Conservation (phyloP, 2,797 vertebrate species). For the Pelochelys cantorii region DNA sequence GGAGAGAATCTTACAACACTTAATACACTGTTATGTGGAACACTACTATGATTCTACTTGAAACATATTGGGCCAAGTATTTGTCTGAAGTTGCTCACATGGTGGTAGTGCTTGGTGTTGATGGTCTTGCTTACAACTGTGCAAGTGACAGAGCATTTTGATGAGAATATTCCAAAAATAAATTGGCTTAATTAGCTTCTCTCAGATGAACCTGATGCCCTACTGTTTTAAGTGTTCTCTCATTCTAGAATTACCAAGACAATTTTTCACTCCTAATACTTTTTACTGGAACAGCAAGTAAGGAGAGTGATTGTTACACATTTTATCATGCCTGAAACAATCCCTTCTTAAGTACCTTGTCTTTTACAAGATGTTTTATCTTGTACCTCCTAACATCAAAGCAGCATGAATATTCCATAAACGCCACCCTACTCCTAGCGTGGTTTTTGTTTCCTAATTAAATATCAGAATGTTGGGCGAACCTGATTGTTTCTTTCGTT, state of each 20-base stretch:
- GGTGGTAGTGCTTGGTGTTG: neutral
- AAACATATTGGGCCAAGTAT: neutral
- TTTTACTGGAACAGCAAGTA: slow-evolving; percentile 19
- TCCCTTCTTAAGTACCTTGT: neutral
- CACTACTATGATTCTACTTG: neutral
- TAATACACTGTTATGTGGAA: neutral
- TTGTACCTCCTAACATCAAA: neutral
- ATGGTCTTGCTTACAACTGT: slow-evolving; percentile 21
- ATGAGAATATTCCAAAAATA: neutral
- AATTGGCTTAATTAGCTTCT: slow-evolving; percentile 27
- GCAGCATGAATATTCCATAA: neutral
- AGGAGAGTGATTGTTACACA: neutral
- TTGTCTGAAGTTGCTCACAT: neutral
- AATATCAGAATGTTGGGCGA: neutral
- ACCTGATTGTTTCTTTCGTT: neutral
- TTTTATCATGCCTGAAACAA: neutral
- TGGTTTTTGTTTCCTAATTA: neutral
- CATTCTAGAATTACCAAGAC: slow-evolving; percentile 20
- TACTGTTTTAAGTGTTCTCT: slow-evolving; percentile 39
- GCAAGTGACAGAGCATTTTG: neutral
- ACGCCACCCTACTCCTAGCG: neutral
- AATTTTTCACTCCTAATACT: neutral
- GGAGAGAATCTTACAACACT: neutral
- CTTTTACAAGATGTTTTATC: neutral
- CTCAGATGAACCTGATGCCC: slow-evolving; percentile 20